Evolutionary conservation across 2,888 invertebrate species (phyloP).

Genomic region (Hydrotaea cyrtoneurina): DNA sequence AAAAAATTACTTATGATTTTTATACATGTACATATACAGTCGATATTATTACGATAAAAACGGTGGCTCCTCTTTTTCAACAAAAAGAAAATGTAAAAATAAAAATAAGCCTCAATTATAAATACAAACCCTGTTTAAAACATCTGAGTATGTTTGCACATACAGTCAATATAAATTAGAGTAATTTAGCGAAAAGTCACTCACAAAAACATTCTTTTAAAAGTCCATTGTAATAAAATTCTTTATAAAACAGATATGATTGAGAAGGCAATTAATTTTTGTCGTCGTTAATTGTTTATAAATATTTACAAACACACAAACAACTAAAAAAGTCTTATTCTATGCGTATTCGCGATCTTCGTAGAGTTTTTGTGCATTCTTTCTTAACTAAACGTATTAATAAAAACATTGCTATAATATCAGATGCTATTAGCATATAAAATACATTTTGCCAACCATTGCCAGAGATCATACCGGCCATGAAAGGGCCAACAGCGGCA

Average conservation of each 20-base stretch:
- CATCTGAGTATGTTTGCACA: neutral
- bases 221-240: neutral
- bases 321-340: constrained; percentile 70
- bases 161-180: no score
- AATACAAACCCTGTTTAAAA: constrained; percentile 46
- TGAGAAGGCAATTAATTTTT: constrained; percentile 45
- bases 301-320: neutral
- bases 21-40: constrained; percentile 19
- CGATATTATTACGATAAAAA: constrained; percentile 13
- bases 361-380: constrained; percentile 77
- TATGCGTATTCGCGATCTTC: constrained; percentile 75
- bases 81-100: constrained; percentile 16
- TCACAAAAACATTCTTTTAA: neutral
- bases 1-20: constrained; percentile 16
- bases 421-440: constrained; percentile 92
- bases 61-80: constrained; percentile 20
- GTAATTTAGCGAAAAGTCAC: constrained; percentile 13
- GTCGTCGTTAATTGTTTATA: neutral
- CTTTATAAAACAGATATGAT: constrained; percentile 32
- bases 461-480: constrained; percentile 91
- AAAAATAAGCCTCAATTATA: constrained; percentile 57
- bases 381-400: constrained; percentile 82
- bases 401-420: constrained; percentile 88
- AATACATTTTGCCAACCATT: constrained; percentile 93
- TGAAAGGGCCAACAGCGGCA: constrained; percentile 94